Base-by-base conservation (phyloP, 2,888 invertebrate species). In the Cheiracanthium punctorium region DNA sequence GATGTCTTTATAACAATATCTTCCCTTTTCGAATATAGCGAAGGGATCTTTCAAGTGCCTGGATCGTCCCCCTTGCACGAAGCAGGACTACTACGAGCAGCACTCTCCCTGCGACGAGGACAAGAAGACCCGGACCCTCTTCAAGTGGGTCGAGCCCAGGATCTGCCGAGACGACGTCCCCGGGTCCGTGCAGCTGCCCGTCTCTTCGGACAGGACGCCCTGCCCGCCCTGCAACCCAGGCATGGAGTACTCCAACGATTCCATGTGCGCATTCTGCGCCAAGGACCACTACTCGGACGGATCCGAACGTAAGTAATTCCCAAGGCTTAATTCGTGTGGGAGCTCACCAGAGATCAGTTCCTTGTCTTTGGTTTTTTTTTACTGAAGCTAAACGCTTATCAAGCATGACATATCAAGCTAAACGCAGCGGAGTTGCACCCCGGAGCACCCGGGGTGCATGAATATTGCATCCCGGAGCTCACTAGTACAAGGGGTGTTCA, bases 191-290 rank as follows among this genome's bases (percentile, higher is more conserved):
- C 88, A 90, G 2, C 91, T 93, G 17, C 93, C 93, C 0, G 86
- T 89, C 2, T 89, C 91, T 14, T 91, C 91, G 1, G 85, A 90
- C 74, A 89, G 90, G 81, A 90, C 90, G 73, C 81, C 89, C 1
- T 93, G 93, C 89, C 92, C 93, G 0, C 92, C 93, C 1, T 94
- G 94, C 90, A 93, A 93, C 89, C 93, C 93, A 14, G 94, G 94
- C 82, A 93, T 93, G 92, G 91, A 91, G 87, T 91, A 91, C 87
- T 91, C 91, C 37, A 90, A 89, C 73, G 82, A 89, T 71, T 91
- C 92, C 65, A 90, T 90, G 8, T 94, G 94, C 89, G 90, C 91
- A 77, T 93, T 93, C 89, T 94, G 94, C 89, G 90, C 91, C 4
- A 89, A 90, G 8, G 92, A 92, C 80, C 90, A 91, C 37, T 92